Evolutionary conservation across 2,888 invertebrate species (phyloP).

Genomic region (Stenodema calcarata): DNA sequence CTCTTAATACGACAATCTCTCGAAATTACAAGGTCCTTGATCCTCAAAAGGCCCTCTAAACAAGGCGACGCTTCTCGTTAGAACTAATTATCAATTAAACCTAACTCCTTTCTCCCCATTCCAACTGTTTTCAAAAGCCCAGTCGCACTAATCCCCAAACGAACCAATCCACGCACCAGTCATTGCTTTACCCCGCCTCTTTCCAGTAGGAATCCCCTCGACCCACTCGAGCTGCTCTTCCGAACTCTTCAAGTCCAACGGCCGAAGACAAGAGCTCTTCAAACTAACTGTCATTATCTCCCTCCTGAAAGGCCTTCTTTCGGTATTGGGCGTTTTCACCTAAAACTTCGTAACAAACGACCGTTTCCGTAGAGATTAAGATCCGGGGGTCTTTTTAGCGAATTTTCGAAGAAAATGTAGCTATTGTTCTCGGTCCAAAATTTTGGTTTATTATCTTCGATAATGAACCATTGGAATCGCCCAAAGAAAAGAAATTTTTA

Average conservation of each 20-base stretch:
- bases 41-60: neutral
- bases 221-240: neutral
- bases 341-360: neutral
- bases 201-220: neutral
- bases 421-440: no score
- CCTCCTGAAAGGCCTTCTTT: neutral
- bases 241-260: neutral
- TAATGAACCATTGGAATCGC: no score
- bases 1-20: neutral
- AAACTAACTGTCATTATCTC: conserved; percentile 46
- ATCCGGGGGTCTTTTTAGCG: neutral
- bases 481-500: no score
- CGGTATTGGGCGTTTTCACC: neutral
- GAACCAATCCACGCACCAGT: neutral
- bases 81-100: conserved; percentile 39
- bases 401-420: no score
- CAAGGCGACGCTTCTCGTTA: conserved; percentile 26
- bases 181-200: neutral
- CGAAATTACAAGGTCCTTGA: neutral
- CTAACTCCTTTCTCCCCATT: conserved; percentile 8
- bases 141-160: neutral
- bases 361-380: neutral
- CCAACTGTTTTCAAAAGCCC: neutral
- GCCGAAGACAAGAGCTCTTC: conserved; percentile 32
- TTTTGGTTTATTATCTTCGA: no score